Evolutionary conservation across 1,140 invertebrate genomes (phyloP), one percentile per base, ranked within the genome.

Genomic region (Choristoneura fumiferana): DNA sequence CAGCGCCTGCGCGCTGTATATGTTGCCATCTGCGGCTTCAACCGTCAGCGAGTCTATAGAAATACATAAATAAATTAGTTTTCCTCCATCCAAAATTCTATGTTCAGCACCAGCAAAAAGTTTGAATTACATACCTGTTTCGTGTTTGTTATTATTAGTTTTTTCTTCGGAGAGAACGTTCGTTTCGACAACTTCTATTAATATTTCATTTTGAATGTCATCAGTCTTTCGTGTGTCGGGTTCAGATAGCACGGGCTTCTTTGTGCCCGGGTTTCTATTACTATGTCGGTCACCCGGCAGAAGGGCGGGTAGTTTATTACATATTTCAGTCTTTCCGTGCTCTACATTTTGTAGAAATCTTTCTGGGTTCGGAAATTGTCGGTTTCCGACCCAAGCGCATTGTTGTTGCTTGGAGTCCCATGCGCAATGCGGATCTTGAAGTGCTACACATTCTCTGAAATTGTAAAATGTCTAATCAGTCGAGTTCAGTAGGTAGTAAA

Each of bases 381-480:
- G 91, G 36, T 91, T 93, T 61, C 91, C 91, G 14, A 95, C 92
- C 64, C 94, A 92, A 35, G 94, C 93, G 86, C 96, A 98, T 64
- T 92, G 91, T 68, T 93, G 91, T 61, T 93, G 92, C 54, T 93
- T 93, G 18, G 93, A 92, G 83, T 97, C 95, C 98, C 98, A 99
- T 8, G 97, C 97, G 91, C 98, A 99, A 85, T 99, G 97, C 0
- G 98, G 98, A 90, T 99, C 98, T 91, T 98, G 97, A 15, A 99
- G 90, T 12, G 93, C 93, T 0, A 99, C 94, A 89, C 98, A 99
- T 57, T 95, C 93, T 58, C 94, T 94, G 89, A 84, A 95, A 89
- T 89, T 63, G 52, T 14, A 43, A 40, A 36, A 58, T 43, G 60
- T 39, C 54, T 43, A 63, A 34, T 57, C 56, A 33, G 10, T 52